phyloP scores from a whole-genome alignment of 2,888 invertebrate species.

The Ditula angustiorana region DNA sequence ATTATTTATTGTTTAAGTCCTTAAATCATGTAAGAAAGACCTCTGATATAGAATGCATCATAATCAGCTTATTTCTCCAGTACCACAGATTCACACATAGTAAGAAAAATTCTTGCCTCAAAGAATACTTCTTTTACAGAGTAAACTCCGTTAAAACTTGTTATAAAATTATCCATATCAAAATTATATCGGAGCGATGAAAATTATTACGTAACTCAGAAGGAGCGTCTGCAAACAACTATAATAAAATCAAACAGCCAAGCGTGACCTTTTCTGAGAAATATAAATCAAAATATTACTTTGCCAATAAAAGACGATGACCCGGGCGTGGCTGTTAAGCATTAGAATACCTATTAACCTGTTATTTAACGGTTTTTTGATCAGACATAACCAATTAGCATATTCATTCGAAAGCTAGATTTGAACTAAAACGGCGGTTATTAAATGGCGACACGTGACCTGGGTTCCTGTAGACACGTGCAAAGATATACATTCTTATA shows the following conservation, averaged over 20 bases:
- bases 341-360: constrained; percentile 21
- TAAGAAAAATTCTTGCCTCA: no score
- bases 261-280: constrained; percentile 1
- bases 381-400: not conserved
- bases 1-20: no score
- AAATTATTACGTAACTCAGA: not conserved
- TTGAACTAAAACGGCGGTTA: not conserved
- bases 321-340: not conserved
- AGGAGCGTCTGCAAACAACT: not conserved
- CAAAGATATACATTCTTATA: not conserved
- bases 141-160: no score
- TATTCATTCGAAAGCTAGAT: constrained; percentile 1
- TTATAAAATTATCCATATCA: no score
- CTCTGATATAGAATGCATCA: no score
- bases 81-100: no score
- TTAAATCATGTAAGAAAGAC: no score
- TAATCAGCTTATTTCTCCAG: no score
- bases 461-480: not conserved
- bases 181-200: not conserved
- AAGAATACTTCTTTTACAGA: no score
- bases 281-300: not conserved
- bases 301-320: constrained; percentile 11
- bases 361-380: constrained; percentile 22
- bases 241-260: constrained; percentile 2
- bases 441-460: not conserved